Evolutionary conservation across 1,140 invertebrate species (phyloP), one percentile per base, ranked within the genome.

Genomic region (Drosophila auraria): DNA sequence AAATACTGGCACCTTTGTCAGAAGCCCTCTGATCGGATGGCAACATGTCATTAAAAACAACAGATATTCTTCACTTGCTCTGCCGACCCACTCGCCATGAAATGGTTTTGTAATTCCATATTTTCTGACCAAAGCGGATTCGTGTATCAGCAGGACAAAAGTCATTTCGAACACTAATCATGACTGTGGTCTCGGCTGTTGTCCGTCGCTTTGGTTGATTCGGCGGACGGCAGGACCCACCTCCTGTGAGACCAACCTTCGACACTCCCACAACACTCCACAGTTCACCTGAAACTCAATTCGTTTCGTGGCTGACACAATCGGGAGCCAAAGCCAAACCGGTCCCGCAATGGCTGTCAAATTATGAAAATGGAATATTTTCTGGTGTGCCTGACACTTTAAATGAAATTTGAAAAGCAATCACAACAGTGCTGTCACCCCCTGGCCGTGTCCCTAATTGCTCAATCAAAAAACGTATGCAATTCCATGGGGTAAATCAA

Each of bases 391-490:
- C 83, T 87, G 83, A 84, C 84, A 87, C 84, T 83, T 87, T 68
- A 74, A 83, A 87, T 87, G 78, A 87, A 84, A 86, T 86, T 81
- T 86, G 50, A 84, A 86, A 84, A 86, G 69, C 70, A 49, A 80
- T 73, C 68, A 76, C 62, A 14, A 12, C 20, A n/a, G 8, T 23
- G 23, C 33, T 14, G 15, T 23, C 15, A 20, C 38, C 14, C 42
- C 8, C 40, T 51, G 23, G 25, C 47, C 38, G 59, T 73, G 68
- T 72, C 56, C 83, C 81, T 87, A 87, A 87, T 87, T 87, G 84
- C 84, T 89, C 84, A 87, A 87, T 87, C 84, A 87, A 81, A 87
- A 78, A 87, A 66, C 86, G 86, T 89, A 84, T 87, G 86, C 84
- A 84, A 89, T 84, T 84, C 84, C 84, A 74, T 78, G 84, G 83